Evolutionary conservation across 2,113 vertebrate species (phyloP).

Genomic region (Calidris pugnax): DNA sequence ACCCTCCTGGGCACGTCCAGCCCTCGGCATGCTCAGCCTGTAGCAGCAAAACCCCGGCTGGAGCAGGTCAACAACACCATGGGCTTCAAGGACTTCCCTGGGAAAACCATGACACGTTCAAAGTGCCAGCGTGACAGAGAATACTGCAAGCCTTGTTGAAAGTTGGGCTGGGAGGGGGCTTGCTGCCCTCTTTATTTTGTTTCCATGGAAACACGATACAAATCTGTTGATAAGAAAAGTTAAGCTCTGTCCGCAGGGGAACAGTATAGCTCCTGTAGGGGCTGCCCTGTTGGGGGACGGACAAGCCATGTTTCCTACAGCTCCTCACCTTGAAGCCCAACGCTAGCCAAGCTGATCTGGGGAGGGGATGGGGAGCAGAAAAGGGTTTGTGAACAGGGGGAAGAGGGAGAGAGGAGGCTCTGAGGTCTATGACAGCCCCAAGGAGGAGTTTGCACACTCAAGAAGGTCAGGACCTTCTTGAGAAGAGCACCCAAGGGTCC

Average conservation of each 20-base stretch:
- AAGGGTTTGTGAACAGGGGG: not conserved
- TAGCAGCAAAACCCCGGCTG: rapidly evolving
- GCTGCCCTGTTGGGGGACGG: not conserved
- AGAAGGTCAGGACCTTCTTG: rapidly evolving
- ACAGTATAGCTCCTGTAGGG: not conserved
- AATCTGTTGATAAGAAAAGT: not conserved
- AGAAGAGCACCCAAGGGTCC: not conserved
- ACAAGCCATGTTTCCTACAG: not conserved
- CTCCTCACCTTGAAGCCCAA: not conserved
- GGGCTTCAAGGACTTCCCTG: not conserved
- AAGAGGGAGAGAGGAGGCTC: not conserved
- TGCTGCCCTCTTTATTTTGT: not conserved
- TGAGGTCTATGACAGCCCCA: rapidly evolving
- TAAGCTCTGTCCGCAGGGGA: not conserved
- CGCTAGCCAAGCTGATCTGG: not conserved
- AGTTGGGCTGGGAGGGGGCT: not conserved
- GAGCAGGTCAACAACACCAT: rapidly evolving
- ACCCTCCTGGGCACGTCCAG: rapidly evolving
- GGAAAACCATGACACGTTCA: not conserved
- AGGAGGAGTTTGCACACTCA: not conserved
- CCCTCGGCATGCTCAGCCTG: rapidly evolving
- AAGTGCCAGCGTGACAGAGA: rapidly evolving
- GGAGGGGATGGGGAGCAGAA: not conserved
- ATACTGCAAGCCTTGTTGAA: not conserved
- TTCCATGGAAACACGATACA: not conserved